phyloP scores from a whole-genome alignment of 1,140 invertebrate species.

The Drosophila pallidifrons region DNA sequence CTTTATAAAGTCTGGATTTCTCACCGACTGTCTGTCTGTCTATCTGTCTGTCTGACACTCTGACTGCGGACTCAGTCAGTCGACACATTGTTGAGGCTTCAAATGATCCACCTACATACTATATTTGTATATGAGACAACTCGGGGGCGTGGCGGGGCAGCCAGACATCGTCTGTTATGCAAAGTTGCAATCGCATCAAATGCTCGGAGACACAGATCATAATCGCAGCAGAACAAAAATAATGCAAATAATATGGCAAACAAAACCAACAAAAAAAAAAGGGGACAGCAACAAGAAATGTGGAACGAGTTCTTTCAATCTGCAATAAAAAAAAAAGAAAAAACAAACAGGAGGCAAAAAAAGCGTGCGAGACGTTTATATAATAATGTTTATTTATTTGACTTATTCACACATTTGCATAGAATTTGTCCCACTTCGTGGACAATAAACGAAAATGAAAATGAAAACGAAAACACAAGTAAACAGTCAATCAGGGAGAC shows the following conservation, averaged over 20 bases:
- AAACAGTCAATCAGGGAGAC: slow-evolving; percentile 47
- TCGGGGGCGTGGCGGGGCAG: slow-evolving; percentile 4
- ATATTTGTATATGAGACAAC: background rate
- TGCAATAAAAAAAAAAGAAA: slow-evolving; percentile 13
- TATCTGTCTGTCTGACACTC: slow-evolving; percentile 38
- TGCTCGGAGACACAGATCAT: slow-evolving; percentile 36
- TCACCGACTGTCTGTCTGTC: slow-evolving; percentile 42
- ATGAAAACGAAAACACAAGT: slow-evolving; percentile 37
- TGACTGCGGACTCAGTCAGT: slow-evolving; percentile 42
- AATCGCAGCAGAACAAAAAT: slow-evolving; percentile 20
- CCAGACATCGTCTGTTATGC: slow-evolving; percentile 77
- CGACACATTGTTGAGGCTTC: slow-evolving; percentile 66
- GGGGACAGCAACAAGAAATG: slow-evolving; percentile 19
- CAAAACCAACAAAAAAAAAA: slow-evolving; percentile 18
- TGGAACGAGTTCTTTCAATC: slow-evolving; percentile 52
- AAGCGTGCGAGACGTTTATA: slow-evolving; percentile 63
- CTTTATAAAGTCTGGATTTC: slow-evolving; percentile 79
- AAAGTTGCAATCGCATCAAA: slow-evolving; percentile 81
- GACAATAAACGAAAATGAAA: slow-evolving; percentile 50
- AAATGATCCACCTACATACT: slow-evolving; percentile 56
- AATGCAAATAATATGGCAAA: slow-evolving; percentile 22
- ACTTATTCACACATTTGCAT: slow-evolving; percentile 62
- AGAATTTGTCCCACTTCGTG: slow-evolving; percentile 79
- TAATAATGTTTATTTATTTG: slow-evolving; percentile 82
- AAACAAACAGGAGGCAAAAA: slow-evolving; percentile 3